Evolutionary conservation across 64 coral and sea anemone genomes (phyloP).

Genomic region (Porites lutea): DNA sequence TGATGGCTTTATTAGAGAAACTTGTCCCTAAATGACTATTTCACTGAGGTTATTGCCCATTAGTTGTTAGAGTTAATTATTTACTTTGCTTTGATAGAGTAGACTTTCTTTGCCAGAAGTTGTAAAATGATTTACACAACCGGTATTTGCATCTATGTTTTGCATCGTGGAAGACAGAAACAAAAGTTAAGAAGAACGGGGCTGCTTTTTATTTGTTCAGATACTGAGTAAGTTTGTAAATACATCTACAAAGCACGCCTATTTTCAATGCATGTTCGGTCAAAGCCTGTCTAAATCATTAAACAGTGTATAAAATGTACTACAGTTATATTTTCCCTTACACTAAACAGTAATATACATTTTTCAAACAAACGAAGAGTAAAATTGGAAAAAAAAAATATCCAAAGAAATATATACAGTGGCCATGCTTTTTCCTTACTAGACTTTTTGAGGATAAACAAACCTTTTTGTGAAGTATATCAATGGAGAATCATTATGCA

Average conservation of each 20-base stretch:
- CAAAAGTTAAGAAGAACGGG: neutral
- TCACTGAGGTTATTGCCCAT: neutral
- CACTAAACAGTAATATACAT: neutral
- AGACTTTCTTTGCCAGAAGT: neutral
- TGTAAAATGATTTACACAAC: neutral
- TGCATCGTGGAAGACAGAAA: neutral
- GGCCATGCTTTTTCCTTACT: neutral
- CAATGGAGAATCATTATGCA: slow-evolving; percentile 15
- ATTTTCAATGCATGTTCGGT: too few relatives aligned
- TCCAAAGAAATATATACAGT: neutral
- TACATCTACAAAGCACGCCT: too few relatives aligned
- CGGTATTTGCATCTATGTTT: too few relatives aligned
- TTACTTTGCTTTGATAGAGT: neutral
- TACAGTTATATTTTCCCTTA: neutral
- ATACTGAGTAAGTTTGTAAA: too few relatives aligned
- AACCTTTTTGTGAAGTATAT: neutral
- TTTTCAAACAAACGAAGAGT: neutral
- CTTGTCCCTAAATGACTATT: neutral
- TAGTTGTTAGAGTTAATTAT: neutral
- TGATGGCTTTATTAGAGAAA: slow-evolving; percentile 41
- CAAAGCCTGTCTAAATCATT: neutral
- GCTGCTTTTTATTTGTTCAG: too few relatives aligned
- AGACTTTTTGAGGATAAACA: slow-evolving; percentile 12
- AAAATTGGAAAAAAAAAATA: slow-evolving; percentile 18
- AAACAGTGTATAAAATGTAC: neutral